Conservation (phyloP, 2,113 vertebrate species). For the Arenaria interpres region DNA sequence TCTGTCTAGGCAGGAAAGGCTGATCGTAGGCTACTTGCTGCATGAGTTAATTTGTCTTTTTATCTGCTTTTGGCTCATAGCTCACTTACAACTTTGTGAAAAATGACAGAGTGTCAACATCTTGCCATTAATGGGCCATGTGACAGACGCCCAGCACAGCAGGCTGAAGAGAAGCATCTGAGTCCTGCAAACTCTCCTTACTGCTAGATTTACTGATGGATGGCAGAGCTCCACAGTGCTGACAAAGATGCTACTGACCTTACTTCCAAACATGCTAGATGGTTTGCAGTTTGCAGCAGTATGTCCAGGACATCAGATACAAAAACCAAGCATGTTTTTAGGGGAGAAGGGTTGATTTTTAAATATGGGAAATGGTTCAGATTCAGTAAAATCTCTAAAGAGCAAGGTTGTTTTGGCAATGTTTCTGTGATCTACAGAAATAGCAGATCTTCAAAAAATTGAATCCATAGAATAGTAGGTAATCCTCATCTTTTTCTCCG, state of each 20-base stretch:
- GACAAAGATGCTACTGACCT: constrained; percentile 22
- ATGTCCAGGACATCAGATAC: neutral
- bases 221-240: neutral
- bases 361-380: neutral
- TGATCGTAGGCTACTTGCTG: neutral
- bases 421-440: neutral
- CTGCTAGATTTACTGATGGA: constrained; percentile 9
- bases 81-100: constrained; percentile 15
- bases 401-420: neutral
- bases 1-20: neutral
- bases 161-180: neutral
- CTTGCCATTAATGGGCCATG: constrained; percentile 31
- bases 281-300: neutral
- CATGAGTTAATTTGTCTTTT: constrained; percentile 12
- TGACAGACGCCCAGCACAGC: constrained; percentile 49
- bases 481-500: neutral
- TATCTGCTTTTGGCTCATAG: constrained; percentile 29
- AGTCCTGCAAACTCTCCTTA: constrained; percentile 24
- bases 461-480: neutral
- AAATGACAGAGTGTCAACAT: constrained; percentile 39
- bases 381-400: neutral
- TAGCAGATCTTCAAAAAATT: neutral
- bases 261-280: neutral
- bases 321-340: neutral
- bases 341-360: neutral